A percentile compares a stretch with the other conserved stretches of the same genome.
Evolutionary conservation across 1,140 invertebrate species (phyloP).

Genomic region (Zaprionus lachaisei): DNA sequence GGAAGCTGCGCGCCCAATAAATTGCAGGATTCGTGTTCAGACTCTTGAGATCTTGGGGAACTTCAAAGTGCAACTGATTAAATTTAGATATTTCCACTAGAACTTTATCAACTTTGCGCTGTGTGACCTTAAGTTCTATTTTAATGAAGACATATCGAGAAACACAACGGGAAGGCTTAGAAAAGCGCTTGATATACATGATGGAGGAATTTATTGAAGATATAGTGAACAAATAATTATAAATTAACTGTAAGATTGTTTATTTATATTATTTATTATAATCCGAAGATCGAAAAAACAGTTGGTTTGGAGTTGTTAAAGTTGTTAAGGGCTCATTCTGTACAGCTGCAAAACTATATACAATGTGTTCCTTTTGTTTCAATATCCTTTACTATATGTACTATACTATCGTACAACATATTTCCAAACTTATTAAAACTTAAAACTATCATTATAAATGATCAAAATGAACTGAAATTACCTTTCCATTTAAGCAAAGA

Average conservation of each 20-base stretch:
- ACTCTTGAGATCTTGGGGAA: conserved; percentile 42
- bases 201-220: not conserved
- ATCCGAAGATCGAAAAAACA: no score
- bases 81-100: conserved; percentile 44
- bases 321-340: no score
- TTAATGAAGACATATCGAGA: conserved; percentile 61
- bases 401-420: no score
- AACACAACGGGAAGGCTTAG: conserved; percentile 46
- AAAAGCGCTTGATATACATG: not conserved
- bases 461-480: no score
- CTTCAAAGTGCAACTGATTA: conserved; percentile 60
- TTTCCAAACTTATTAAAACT: no score
- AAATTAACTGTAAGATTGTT: not conserved
- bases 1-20: conserved; percentile 55
- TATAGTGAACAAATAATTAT: not conserved
- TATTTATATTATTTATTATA: not conserved
- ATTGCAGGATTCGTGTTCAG: conserved; percentile 39
- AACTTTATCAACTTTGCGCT: conserved; percentile 41
- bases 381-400: no score
- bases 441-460: no score
- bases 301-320: no score
- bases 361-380: no score
- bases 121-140: conserved; percentile 13
- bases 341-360: no score
- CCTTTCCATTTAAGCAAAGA: no score